These are phyloP conservation scores for Cydia strobilella DNA, from an alignment of 1,140 invertebrate species.

Conservation along the genomic window DNA sequence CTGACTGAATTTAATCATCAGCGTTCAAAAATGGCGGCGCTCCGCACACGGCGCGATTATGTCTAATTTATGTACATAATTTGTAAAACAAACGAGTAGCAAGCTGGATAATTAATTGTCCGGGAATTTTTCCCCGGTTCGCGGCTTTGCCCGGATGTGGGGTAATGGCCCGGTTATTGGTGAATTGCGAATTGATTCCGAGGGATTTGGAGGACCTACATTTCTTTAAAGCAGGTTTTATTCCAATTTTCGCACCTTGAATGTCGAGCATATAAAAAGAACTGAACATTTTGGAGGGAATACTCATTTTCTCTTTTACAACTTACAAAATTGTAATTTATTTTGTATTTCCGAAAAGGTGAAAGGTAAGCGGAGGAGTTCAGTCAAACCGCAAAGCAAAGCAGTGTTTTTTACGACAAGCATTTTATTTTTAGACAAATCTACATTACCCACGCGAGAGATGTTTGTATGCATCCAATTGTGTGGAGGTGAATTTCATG, in stretches of 20 bases:
- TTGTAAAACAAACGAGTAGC: constrained; percentile 21
- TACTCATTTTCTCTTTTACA: too few relatives aligned
- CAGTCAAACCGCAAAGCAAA: too few relatives aligned
- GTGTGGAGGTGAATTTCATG: too few relatives aligned
- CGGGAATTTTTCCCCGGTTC: constrained; percentile 23
- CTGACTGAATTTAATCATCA: constrained; percentile 19
- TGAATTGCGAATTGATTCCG: constrained; percentile 29
- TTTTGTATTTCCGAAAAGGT: too few relatives aligned
- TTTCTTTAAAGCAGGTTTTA: background rate
- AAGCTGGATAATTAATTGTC: constrained; percentile 24
- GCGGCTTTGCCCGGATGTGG: constrained; percentile 6
- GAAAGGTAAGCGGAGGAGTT: too few relatives aligned
- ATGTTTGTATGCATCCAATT: too few relatives aligned
- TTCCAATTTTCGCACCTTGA: background rate
- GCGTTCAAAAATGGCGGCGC: constrained; percentile 8
- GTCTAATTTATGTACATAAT: constrained; percentile 32
- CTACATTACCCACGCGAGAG: too few relatives aligned
- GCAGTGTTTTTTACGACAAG: too few relatives aligned
- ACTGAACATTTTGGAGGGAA: too few relatives aligned
- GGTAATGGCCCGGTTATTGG: constrained; percentile 24
- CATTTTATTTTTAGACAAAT: too few relatives aligned
- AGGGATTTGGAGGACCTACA: background rate
- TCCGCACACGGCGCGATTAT: constrained; percentile 23
- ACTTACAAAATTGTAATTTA: too few relatives aligned
- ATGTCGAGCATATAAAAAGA: too few relatives aligned